These are phyloP conservation scores for Calephelis perditalis DNA, from an alignment of 2,888 invertebrate genomes.

Conservation along the genomic window DNA sequence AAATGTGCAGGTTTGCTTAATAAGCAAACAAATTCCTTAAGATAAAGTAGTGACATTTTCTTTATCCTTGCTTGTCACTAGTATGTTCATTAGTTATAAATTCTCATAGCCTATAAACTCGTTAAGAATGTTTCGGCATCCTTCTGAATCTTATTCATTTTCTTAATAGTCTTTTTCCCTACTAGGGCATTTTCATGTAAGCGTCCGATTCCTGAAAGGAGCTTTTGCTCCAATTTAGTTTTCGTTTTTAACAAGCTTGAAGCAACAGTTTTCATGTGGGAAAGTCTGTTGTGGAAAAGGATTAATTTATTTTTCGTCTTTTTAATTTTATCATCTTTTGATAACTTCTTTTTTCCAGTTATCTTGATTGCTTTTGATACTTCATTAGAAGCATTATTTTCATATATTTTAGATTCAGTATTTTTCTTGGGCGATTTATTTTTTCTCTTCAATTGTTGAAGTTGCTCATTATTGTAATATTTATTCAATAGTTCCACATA, in stretches of 20 bases:
- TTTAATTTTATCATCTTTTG: constrained; percentile 26
- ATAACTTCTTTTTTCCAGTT: constrained; percentile 38
- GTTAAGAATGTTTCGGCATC: constrained; percentile 55
- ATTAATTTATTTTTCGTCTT: constrained; percentile 38
- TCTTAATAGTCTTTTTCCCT: constrained; percentile 47
- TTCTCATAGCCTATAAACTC: constrained; percentile 42
- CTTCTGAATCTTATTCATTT: constrained; percentile 47
- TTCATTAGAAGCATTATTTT: background rate
- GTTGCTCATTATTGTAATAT: constrained; percentile 40
- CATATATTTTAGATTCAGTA: background rate
- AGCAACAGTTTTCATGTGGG: constrained; percentile 37
- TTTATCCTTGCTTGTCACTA: constrained; percentile 1
- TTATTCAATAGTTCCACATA: constrained; percentile 52
- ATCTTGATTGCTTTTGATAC: constrained; percentile 24
- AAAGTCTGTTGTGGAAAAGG: constrained; percentile 42
- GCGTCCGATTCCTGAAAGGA: constrained; percentile 42
- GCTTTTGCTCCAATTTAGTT: constrained; percentile 39
- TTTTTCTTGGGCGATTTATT: constrained; percentile 2
- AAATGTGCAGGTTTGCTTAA: constrained; percentile 53
- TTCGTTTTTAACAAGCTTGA: constrained; percentile 41
- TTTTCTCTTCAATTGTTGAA: constrained; percentile 15
- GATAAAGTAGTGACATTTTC: constrained; percentile 3
- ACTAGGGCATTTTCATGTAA: constrained; percentile 38
- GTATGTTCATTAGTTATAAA: constrained; percentile 3
- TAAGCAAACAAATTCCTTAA: constrained; percentile 20